Percentiles rank a stretch among this genome's conserved stretches.
Evolutionary conservation across 2,797 vertebrate genomes (phyloP).

Genomic region (Adelosebastes latens): DNA sequence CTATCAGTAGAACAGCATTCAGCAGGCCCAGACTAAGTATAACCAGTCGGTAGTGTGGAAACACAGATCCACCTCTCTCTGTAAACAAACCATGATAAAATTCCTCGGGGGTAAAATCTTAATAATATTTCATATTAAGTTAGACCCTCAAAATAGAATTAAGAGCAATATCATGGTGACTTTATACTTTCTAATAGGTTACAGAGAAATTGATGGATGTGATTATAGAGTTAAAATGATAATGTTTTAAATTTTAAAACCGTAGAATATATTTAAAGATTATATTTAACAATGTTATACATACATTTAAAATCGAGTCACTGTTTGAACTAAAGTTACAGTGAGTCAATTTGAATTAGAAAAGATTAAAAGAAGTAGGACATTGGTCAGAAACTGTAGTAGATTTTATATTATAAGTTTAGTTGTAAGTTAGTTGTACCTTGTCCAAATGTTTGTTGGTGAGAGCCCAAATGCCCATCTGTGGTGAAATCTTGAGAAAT

Average conservation of each 20-base stretch:
- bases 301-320: not conserved
- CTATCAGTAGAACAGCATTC: slow-evolving; percentile 62
- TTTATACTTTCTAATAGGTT: not conserved
- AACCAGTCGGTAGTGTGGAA: slow-evolving; percentile 48
- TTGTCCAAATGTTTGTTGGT: slow-evolving; percentile 34
- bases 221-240: not conserved
- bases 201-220: not conserved
- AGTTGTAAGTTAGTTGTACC: slow-evolving; percentile 47
- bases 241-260: not conserved
- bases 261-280: not conserved
- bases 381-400: not conserved
- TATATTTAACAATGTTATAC: not conserved
- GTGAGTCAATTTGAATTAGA: not conserved
- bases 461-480: not conserved
- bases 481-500: slow-evolving; percentile 28
- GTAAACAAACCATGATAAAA: slow-evolving; percentile 41
- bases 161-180: not conserved
- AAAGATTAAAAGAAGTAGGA: not conserved
- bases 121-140: not conserved
- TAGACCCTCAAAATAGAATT: not conserved
- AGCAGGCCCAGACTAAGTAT: slow-evolving; percentile 63
- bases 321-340: not conserved
- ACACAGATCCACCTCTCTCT: slow-evolving; percentile 20
- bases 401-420: not conserved
- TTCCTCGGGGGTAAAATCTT: slow-evolving; percentile 7